Evolutionary conservation across 2,797 vertebrate species (phyloP).

Genomic region (Pogonophryne albipinna): DNA sequence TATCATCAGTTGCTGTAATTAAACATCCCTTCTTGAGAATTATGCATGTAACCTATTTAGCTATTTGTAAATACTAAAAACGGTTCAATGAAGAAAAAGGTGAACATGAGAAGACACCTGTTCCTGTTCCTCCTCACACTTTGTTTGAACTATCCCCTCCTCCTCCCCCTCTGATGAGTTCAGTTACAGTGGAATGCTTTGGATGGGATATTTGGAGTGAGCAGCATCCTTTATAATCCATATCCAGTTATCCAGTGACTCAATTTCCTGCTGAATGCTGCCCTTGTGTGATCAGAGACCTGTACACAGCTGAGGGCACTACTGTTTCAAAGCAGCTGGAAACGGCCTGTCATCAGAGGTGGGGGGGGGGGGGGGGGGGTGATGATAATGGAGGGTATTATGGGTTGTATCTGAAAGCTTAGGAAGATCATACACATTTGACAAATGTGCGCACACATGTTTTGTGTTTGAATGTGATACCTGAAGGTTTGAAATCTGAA

Average conservation of each 20-base stretch:
- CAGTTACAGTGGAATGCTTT: conserved; percentile 74
- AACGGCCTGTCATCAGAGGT: conserved; percentile 72
- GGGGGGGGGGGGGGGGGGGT: conserved; percentile 5
- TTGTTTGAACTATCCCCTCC: conserved; percentile 48
- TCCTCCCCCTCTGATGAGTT: conserved; percentile 50
- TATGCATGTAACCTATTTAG: neutral
- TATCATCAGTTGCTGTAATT: neutral
- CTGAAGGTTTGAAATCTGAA: conserved; percentile 27
- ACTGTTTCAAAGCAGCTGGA: conserved; percentile 81
- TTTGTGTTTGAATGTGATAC: conserved; percentile 32
- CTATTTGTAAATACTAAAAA: neutral
- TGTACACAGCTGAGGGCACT: conserved; percentile 71
- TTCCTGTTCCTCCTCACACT: conserved; percentile 46
- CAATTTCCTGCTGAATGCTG: conserved; percentile 69
- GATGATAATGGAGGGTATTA: conserved; percentile 71
- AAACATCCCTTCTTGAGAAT: neutral
- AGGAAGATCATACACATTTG: conserved; percentile 39
- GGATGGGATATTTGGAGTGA: conserved; percentile 64
- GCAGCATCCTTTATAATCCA: conserved; percentile 66
- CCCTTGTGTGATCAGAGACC: conserved; percentile 76
- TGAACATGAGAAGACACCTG: conserved; percentile 62
- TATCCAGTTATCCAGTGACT: conserved; percentile 59
- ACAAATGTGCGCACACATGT: conserved; percentile 34
- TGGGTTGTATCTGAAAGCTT: conserved; percentile 52
- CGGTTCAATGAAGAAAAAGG: neutral